Evolutionary conservation across 1,140 invertebrate species (phyloP).

Genomic region (Musca domestica): DNA sequence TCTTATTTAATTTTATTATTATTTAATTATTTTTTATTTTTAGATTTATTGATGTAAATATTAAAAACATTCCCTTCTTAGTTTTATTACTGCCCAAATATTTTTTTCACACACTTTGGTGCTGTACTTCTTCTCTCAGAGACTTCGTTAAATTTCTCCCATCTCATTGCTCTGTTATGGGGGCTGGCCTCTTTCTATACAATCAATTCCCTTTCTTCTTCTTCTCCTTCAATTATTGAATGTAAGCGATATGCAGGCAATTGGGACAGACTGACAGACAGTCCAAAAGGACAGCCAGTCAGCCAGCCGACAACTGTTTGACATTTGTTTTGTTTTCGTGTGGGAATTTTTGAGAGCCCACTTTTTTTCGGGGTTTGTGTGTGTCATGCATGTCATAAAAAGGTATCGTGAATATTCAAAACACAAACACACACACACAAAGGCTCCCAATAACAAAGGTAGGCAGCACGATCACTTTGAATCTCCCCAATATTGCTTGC

Average conservation of each 20-base stretch:
- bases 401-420: too few species aligned
- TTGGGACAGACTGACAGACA: too few species aligned
- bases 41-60: too few species aligned
- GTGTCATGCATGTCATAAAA: conserved; percentile 3
- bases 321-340: conserved; percentile 21
- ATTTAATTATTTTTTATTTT: too few species aligned
- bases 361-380: background rate
- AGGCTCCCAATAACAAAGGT: background rate
- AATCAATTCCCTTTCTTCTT: background rate
- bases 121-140: background rate
- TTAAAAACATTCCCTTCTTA: too few species aligned
- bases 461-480: too few species aligned
- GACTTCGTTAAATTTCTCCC: background rate
- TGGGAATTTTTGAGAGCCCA: conserved; percentile 7
- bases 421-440: background rate
- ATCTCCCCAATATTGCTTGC: too few species aligned
- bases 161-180: background rate
- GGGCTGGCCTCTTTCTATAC: too few species aligned
- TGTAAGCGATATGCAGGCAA: too few species aligned
- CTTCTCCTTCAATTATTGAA: background rate
- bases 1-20: too few species aligned
- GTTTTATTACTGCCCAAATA: too few species aligned
- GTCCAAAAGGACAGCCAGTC: background rate
- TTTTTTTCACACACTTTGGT: too few species aligned
- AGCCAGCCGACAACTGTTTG: conserved; percentile 17